phyloP scores from a whole-genome alignment of 2,113 vertebrate species.

The Nothoprocta pentlandii region DNA sequence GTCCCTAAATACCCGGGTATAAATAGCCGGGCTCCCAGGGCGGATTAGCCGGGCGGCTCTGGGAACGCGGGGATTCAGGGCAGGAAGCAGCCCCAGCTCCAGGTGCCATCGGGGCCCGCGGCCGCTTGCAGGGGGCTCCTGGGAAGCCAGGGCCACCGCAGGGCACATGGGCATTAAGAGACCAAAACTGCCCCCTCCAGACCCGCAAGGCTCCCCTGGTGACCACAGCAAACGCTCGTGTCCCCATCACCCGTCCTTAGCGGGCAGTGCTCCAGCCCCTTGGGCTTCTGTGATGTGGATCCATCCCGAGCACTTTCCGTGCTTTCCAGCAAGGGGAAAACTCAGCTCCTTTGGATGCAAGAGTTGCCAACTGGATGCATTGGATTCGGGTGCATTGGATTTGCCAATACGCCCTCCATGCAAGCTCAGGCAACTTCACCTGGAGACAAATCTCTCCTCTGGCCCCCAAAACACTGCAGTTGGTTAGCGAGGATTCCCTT shows the following conservation, averaged over 20 bases:
- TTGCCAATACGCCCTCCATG: accelerated
- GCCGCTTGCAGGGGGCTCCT: not conserved
- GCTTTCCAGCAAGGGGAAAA: not conserved
- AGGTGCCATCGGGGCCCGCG: not conserved
- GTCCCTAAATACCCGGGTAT: conserved; percentile 39
- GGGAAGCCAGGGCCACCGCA: not conserved
- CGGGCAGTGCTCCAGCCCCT: not conserved
- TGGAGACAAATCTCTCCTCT: not conserved
- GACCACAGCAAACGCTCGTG: not conserved
- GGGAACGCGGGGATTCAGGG: conserved; percentile 65
- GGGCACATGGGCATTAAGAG: not conserved
- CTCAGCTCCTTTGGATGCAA: accelerated
- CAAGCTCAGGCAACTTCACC: not conserved
- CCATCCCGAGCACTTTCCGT: accelerated
- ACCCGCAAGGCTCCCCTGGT: not conserved
- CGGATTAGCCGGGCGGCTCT: conserved; percentile 28
- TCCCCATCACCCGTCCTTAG: not conserved
- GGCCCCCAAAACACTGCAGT: not conserved
- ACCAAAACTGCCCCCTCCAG: not conserved
- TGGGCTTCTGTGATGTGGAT: not conserved
- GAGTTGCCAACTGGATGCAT: not conserved
- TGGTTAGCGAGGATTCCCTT: accelerated
- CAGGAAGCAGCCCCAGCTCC: not conserved
- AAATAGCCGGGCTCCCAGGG: conserved; percentile 26
- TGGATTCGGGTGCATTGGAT: too few species aligned